Percentiles rank a stretch among this genome's conserved stretches.
Conservation (phyloP, 2,113 vertebrate genomes). For the Dicentrarchus labrax region DNA sequence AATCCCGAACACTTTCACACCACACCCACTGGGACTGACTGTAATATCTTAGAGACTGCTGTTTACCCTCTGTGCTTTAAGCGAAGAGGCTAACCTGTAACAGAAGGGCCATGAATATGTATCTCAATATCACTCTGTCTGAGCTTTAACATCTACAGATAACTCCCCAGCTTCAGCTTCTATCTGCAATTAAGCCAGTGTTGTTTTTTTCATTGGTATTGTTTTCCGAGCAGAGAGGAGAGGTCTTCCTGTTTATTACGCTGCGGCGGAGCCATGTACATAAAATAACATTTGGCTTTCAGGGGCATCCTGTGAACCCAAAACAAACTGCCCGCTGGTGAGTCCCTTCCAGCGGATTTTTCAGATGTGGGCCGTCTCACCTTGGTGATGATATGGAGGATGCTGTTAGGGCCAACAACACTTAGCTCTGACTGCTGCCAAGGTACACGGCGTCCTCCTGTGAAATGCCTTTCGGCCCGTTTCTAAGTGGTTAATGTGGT, state of each 20-base stretch:
- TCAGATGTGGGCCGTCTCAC: slow-evolving; percentile 27
- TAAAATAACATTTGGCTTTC: slow-evolving; percentile 15
- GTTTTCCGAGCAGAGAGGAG: slow-evolving; percentile 41
- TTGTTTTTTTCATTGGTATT: slow-evolving; percentile 1
- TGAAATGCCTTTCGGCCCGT: slow-evolving; percentile 46
- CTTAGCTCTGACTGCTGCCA: slow-evolving; percentile 52
- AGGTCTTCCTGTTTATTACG: not conserved
- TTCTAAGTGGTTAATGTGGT: slow-evolving; percentile 56
- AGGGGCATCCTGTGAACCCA: not conserved
- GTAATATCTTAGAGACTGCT: slow-evolving; percentile 28
- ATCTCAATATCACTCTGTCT: not conserved
- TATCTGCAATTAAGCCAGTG: not conserved
- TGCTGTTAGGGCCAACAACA: slow-evolving; percentile 39
- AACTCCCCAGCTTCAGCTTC: not conserved
- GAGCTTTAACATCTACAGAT: slow-evolving; percentile 5
- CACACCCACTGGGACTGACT: slow-evolving; percentile 9
- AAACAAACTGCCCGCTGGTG: slow-evolving; percentile 4
- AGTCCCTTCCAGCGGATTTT: slow-evolving; percentile 31
- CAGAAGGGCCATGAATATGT: slow-evolving; percentile 23
- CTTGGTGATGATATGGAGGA: slow-evolving; percentile 56
- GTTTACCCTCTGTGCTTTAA: slow-evolving; percentile 32
- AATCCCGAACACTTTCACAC: slow-evolving; percentile 50
- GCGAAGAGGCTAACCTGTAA: slow-evolving; percentile 18
- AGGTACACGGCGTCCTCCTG: slow-evolving; percentile 46
- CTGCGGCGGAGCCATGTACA: not conserved